A percentile compares a stretch with the other conserved stretches of the same genome.
These are phyloP conservation scores for Conops quadrifasciatus DNA, from an alignment of 2,888 invertebrate genomes.

Conservation along the genomic window DNA sequence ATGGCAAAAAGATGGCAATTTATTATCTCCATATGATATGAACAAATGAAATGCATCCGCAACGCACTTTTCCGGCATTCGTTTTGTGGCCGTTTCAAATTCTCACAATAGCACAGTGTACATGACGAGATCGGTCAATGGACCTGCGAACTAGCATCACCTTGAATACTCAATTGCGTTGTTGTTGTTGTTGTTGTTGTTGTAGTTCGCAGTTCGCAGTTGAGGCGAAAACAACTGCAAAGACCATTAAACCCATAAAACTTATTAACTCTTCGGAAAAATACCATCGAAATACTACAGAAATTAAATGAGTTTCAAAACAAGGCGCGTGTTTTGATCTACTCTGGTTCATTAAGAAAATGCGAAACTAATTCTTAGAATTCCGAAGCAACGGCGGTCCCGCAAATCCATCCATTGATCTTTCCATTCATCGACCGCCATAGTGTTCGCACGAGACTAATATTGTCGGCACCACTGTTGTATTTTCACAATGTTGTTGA, in stretches of 20 bases:
- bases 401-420: not conserved
- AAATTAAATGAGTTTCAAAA: conserved; percentile 6
- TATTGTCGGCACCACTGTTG: not conserved
- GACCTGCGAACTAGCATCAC: conserved; percentile 30
- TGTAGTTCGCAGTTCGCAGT: not conserved
- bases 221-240: not conserved
- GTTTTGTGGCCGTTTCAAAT: too few relatives aligned
- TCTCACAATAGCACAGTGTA: not conserved
- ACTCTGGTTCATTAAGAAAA: conserved; percentile 1
- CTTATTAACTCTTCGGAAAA: not conserved
- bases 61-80: too few relatives aligned
- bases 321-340: not conserved
- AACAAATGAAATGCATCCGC: too few relatives aligned
- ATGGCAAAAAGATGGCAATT: too few relatives aligned
- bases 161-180: conserved; percentile 25
- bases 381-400: conserved; percentile 11
- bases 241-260: conserved; percentile 14
- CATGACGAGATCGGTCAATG: conserved; percentile 31
- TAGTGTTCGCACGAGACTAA: too few relatives aligned
- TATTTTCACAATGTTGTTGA: not conserved
- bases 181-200: too few relatives aligned
- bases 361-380: conserved; percentile 19
- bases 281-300: not conserved
- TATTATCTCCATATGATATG: too few relatives aligned
- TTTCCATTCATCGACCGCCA: not conserved